These are phyloP conservation scores for Apodemus sylvaticus DNA, from an alignment of 2,113 vertebrate genomes.

Conservation along the genomic window DNA sequence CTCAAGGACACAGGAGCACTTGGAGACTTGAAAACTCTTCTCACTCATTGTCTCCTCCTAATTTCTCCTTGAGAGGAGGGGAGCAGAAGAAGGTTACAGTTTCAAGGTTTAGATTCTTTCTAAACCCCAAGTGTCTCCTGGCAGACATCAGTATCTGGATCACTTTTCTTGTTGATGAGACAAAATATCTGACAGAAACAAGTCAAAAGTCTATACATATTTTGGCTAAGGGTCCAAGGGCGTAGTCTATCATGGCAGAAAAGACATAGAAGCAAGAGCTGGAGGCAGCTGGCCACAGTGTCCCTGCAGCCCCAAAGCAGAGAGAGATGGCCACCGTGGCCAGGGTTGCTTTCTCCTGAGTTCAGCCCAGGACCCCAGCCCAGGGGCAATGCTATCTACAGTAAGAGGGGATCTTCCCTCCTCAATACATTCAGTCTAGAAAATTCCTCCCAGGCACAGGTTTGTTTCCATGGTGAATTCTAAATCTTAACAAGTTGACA, in stretches of 20 bases:
- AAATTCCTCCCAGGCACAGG: background rate
- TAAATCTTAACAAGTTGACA: background rate
- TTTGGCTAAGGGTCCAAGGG: background rate
- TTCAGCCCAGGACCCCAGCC: background rate
- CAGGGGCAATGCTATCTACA: background rate
- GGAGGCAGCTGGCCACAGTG: background rate
- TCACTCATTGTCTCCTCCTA: background rate
- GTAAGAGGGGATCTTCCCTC: background rate
- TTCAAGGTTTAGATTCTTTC: background rate
- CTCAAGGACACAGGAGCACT: background rate
- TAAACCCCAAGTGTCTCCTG: background rate
- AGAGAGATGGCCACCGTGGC: too few species aligned
- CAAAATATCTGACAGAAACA: too few species aligned
- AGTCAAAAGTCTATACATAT: too few species aligned
- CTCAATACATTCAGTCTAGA: background rate
- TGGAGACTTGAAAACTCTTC: background rate
- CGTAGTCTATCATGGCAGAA: background rate
- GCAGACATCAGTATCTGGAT: background rate
- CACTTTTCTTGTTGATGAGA: background rate
- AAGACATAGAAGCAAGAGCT: background rate
- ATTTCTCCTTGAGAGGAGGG: background rate
- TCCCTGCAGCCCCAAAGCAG: background rate
- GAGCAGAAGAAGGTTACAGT: background rate
- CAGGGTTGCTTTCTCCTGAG: background rate
- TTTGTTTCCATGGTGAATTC: background rate